Evolutionary conservation across 2,888 invertebrate genomes (phyloP).

Genomic region (Oscheius sp.): DNA sequence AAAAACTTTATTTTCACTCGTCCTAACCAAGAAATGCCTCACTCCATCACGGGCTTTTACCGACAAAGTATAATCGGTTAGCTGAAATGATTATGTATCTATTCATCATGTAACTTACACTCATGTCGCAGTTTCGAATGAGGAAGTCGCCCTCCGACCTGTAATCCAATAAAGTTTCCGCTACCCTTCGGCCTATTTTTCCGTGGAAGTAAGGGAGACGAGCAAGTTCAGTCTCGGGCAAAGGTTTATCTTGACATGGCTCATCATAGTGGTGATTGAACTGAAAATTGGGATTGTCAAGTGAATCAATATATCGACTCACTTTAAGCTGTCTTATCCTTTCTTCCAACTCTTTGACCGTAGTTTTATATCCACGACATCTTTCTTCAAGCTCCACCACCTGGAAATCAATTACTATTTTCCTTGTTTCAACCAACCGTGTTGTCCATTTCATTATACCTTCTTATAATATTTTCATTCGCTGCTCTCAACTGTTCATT

Average conservation of each 20-base stretch:
- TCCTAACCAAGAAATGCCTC: conserved; percentile 7
- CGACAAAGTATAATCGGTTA: conserved; percentile 8
- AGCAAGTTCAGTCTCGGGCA: conserved; percentile 1
- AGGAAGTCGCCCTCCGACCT: conserved; percentile 16
- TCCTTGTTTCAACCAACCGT: neutral
- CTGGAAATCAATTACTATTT: neutral
- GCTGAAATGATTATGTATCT: neutral
- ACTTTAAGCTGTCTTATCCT: conserved; percentile 5
- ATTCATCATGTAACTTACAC: neutral
- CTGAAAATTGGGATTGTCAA: conserved; percentile 5
- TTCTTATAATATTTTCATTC: conserved; percentile 14
- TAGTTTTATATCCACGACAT: neutral
- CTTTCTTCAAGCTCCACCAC: conserved; percentile 15
- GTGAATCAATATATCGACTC: neutral
- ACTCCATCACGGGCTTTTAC: conserved; percentile 6
- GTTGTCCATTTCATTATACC: conserved; percentile 25
- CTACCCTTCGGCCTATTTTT: conserved; percentile 1
- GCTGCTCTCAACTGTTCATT: conserved; percentile 20
- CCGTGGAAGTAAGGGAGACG: conserved; percentile 11
- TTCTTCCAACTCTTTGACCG: conserved; percentile 3
- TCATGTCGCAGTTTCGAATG: conserved; percentile 24
- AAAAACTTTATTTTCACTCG: conserved; percentile 1
- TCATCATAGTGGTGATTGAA: conserved; percentile 21
- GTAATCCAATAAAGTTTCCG: neutral
- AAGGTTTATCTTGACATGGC: conserved; percentile 2